Evolutionary conservation across 2,113 vertebrate species (phyloP).

Genomic region (Laticauda colubrina): DNA sequence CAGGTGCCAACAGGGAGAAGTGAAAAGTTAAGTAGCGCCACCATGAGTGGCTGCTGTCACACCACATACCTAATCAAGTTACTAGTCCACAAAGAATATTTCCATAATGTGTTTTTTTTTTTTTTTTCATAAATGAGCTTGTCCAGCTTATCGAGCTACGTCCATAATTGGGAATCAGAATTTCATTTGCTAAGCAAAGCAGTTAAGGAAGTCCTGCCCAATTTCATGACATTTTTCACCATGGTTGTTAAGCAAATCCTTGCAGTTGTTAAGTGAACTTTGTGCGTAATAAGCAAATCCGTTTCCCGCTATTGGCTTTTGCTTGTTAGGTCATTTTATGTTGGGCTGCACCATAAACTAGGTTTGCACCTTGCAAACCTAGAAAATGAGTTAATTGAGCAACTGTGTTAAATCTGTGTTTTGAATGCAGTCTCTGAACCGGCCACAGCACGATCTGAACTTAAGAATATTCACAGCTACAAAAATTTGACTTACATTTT

Average conservation of each 20-base stretch:
- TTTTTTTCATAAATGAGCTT: no score
- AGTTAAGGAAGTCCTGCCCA: no score
- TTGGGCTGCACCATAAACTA: no score
- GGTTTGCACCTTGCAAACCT: not conserved
- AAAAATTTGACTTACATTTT: conserved; percentile 39
- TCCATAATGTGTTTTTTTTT: not conserved
- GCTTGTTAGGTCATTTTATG: not conserved
- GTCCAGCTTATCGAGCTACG: no score
- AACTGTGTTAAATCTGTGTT: not conserved
- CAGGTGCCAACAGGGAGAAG: not conserved
- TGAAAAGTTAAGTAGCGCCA: not conserved
- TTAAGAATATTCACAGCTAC: not conserved
- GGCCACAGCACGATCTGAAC: not conserved
- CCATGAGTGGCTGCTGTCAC: not conserved
- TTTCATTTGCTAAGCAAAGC: no score
- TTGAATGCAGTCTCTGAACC: not conserved
- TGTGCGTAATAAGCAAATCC: no score
- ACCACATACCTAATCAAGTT: not conserved
- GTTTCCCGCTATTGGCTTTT: no score
- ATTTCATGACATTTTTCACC: no score
- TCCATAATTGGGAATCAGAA: no score
- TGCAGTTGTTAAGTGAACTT: no score
- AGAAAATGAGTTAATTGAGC: not conserved
- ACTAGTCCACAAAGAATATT: not conserved
- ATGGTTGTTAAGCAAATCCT: not conserved